Evolutionary conservation across 2,888 invertebrate species (phyloP).

Genomic region (Pasiphila rectangulata): DNA sequence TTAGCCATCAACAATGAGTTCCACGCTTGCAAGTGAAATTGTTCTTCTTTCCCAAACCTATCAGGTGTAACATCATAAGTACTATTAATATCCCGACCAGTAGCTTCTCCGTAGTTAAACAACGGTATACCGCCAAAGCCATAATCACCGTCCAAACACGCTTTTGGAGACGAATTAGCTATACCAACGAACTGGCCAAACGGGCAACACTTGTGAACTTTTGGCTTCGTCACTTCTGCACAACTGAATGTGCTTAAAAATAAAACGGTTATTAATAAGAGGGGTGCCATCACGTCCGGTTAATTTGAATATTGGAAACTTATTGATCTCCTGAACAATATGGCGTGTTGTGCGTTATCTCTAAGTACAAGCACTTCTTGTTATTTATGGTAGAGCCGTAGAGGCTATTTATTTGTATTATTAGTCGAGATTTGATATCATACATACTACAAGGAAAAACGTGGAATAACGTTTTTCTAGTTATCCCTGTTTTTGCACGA

Average conservation of each 20-base stretch:
- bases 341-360: neutral
- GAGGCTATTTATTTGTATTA: no score
- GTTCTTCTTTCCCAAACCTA: conserved; percentile 1
- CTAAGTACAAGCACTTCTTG: no score
- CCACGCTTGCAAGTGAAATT: neutral
- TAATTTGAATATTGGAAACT: neutral
- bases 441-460: no score
- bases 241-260: neutral
- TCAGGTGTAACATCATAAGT: neutral
- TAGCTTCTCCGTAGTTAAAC: neutral
- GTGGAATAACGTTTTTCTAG: no score
- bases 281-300: neutral
- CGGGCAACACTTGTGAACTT: neutral
- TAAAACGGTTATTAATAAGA: neutral
- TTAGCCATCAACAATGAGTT: conserved; percentile 1
- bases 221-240: neutral
- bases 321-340: neutral
- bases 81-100: neutral
- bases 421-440: no score
- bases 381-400: no score
- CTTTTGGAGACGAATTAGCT: neutral
- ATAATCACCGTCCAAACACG: neutral
- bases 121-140: neutral
- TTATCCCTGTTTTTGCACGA: no score
- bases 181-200: neutral